phyloP scores from a whole-genome alignment of 2,113 vertebrate species.

The Callocephalon fimbriatum region DNA sequence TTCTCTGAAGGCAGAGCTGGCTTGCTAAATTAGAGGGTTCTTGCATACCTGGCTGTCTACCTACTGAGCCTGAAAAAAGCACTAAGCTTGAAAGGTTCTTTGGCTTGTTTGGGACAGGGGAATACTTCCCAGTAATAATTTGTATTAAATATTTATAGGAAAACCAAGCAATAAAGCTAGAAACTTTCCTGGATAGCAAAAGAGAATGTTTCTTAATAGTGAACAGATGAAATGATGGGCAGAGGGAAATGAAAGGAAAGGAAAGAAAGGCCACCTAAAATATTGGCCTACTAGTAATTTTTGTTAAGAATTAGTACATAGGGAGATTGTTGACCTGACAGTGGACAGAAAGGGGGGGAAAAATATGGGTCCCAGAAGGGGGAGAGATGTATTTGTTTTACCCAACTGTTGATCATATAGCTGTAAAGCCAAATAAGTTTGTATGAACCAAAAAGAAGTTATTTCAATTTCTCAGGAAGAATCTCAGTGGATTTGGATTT shows the following conservation, averaged over 20 bases:
- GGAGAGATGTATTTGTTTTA: not conserved
- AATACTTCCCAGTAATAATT: not conserved
- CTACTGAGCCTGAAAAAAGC: not conserved
- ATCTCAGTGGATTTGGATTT: not conserved
- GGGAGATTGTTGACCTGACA: not conserved
- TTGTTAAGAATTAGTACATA: not conserved
- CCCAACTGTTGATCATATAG: not conserved
- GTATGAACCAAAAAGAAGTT: not conserved
- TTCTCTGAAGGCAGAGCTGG: not conserved
- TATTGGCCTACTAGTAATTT: not conserved
- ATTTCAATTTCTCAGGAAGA: not conserved
- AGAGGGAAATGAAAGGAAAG: not conserved
- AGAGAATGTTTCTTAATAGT: not conserved
- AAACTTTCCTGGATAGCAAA: not conserved
- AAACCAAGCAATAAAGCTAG: not conserved
- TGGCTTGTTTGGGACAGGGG: not conserved
- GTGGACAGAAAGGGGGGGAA: fast-evolving
- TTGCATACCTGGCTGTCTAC: not conserved
- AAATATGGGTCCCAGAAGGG: fast-evolving
- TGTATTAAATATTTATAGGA: not conserved
- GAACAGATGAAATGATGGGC: not conserved
- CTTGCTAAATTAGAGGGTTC: not conserved
- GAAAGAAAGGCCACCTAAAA: not conserved
- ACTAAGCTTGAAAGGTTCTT: not conserved
- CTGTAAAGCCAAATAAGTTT: not conserved